phyloP scores from a whole-genome alignment of 1,140 invertebrate genomes.

The Mactra quadrangularis region DNA sequence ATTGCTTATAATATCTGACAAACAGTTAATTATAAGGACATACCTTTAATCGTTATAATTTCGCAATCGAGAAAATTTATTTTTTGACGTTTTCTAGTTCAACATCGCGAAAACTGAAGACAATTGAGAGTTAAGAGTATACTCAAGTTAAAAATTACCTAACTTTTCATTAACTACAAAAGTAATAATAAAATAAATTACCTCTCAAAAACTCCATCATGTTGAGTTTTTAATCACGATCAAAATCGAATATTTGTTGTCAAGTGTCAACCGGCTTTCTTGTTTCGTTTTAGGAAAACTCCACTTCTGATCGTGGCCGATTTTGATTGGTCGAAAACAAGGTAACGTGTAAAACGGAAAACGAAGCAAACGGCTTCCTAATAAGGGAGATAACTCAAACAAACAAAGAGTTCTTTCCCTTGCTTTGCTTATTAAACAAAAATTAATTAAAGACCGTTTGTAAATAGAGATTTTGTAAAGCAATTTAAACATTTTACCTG shows the following conservation, averaged over 20 bases:
- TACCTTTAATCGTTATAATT: background rate
- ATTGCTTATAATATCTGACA: background rate
- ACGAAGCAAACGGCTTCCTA: background rate
- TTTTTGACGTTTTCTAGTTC: too few relatives aligned
- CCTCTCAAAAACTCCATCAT: constrained; percentile 11
- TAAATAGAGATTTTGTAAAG: too few relatives aligned
- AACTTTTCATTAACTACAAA: too few relatives aligned
- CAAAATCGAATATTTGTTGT: too few relatives aligned
- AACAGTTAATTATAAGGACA: background rate
- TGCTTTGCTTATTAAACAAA: too few relatives aligned
- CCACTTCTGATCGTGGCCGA: constrained; percentile 1
- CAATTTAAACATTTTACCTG: too few relatives aligned
- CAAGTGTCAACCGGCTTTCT: background rate
- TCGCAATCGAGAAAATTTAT: background rate
- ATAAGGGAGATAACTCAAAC: background rate
- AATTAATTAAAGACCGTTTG: too few relatives aligned
- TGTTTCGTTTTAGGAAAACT: background rate
- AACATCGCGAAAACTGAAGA: constrained; percentile 8
- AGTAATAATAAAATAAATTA: background rate
- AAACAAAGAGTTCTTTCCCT: too few relatives aligned
- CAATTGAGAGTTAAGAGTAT: too few relatives aligned
- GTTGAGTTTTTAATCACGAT: too few relatives aligned
- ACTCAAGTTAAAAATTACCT: too few relatives aligned
- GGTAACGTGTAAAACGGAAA: background rate
- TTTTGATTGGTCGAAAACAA: constrained; percentile 8